A percentile compares a stretch with the other conserved stretches of the same genome.
Evolutionary conservation across 2,113 vertebrate genomes (phyloP).

Genomic region (Marmota flaviventris): DNA sequence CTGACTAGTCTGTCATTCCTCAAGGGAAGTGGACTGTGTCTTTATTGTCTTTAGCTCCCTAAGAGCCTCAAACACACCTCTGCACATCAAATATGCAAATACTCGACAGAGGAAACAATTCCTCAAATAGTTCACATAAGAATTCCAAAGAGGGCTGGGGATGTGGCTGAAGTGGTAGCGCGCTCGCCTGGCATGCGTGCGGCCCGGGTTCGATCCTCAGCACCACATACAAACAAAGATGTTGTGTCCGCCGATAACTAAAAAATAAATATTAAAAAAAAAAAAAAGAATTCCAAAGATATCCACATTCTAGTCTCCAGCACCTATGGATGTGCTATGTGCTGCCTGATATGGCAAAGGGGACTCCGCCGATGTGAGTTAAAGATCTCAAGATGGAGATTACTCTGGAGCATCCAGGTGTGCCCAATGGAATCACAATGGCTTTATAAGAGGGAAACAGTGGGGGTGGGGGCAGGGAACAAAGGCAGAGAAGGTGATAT

Average conservation of each 20-base stretch:
- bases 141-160: background rate
- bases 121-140: background rate
- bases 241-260: too few relatives aligned
- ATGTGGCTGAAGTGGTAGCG: too few relatives aligned
- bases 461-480: background rate
- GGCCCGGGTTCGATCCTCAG: too few relatives aligned
- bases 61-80: background rate
- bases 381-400: slow-evolving; percentile 4
- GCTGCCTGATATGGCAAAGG: background rate
- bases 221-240: too few relatives aligned
- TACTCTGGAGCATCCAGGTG: background rate
- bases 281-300: background rate
- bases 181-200: too few relatives aligned
- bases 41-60: background rate
- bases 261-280: too few relatives aligned
- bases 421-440: background rate
- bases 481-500: background rate
- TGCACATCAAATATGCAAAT: background rate
- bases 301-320: background rate
- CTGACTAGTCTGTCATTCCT: slow-evolving; percentile 10
- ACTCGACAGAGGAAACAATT: background rate
- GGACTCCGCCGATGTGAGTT: background rate
- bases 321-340: background rate
- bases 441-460: background rate
- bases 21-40: background rate